phyloP scores from a whole-genome alignment of 2,797 vertebrate species.

The Linurgus olivaceus region DNA sequence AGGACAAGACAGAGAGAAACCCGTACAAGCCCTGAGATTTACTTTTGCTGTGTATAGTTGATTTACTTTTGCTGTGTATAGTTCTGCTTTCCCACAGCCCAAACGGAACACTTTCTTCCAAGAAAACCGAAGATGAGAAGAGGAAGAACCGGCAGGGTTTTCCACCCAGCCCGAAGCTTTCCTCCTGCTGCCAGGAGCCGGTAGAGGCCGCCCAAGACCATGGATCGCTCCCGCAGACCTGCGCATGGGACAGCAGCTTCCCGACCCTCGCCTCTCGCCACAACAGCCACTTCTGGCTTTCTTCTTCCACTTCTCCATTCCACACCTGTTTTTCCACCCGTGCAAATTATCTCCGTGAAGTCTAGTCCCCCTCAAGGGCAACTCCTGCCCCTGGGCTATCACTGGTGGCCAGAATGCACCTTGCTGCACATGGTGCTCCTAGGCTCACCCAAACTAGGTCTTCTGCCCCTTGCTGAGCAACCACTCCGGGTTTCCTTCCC shows the following conservation, averaged over 20 bases:
- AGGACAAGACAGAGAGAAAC: not conserved
- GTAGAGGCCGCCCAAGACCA: slow-evolving; percentile 36
- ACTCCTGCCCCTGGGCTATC: not conserved
- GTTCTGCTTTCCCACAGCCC: not conserved
- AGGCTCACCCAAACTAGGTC: not conserved
- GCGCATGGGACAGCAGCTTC: not conserved
- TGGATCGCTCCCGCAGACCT: not conserved
- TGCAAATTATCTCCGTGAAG: not conserved
- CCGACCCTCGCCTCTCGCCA: fast-evolving
- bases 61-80: not conserved
- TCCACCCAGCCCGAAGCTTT: not conserved
- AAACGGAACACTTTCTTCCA: not conserved
- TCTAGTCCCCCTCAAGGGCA: not conserved
- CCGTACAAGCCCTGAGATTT: fast-evolving
- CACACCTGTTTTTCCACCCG: not conserved
- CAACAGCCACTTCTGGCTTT: not conserved
- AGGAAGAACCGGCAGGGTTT: not conserved
- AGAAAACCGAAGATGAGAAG: fast-evolving
- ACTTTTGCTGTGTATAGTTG: not conserved
- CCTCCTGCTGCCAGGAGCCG: not conserved
- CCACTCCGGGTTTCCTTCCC: not conserved
- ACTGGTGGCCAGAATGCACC: not conserved
- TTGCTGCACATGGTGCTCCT: not conserved
- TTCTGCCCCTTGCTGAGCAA: not conserved
- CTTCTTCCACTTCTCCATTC: not conserved